Evolutionary conservation across 2,113 vertebrate genomes (phyloP).

Genomic region (Recurvirostra avosetta): DNA sequence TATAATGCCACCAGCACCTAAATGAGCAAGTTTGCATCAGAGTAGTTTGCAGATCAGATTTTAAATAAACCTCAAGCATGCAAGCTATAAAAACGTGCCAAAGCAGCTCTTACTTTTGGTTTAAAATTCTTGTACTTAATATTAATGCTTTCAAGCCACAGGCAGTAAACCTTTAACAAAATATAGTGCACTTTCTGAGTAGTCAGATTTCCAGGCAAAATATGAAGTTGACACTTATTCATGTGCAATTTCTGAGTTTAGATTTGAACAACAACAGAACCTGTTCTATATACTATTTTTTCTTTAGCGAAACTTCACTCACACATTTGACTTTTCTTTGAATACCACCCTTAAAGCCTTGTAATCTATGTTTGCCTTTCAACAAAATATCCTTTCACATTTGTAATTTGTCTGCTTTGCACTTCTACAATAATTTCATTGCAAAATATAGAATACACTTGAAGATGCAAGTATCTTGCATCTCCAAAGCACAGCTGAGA

Average conservation of each 20-base stretch:
- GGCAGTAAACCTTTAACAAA: constrained; percentile 8
- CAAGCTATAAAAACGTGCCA: neutral
- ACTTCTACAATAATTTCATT: neutral
- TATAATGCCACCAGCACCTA: neutral
- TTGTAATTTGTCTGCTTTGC: neutral
- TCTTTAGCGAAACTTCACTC: neutral
- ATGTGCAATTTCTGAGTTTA: neutral
- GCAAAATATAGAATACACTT: neutral
- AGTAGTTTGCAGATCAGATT: neutral
- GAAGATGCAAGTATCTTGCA: neutral
- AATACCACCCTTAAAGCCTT: neutral
- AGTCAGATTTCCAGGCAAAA: constrained; percentile 23
- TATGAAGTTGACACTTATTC: neutral
- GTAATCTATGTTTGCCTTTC: neutral
- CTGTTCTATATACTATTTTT: neutral
- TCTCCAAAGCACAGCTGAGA: neutral
- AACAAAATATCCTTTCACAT: neutral
- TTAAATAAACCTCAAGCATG: constrained; percentile 23
- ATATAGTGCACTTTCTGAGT: neutral
- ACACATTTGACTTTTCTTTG: neutral
- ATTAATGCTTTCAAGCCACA: neutral
- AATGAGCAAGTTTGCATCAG: neutral
- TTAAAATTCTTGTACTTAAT: neutral
- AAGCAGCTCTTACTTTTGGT: neutral
- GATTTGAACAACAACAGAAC: neutral